Conservation (phyloP, 2,113 vertebrate genomes). For the Apistogramma diplotaenia region DNA sequence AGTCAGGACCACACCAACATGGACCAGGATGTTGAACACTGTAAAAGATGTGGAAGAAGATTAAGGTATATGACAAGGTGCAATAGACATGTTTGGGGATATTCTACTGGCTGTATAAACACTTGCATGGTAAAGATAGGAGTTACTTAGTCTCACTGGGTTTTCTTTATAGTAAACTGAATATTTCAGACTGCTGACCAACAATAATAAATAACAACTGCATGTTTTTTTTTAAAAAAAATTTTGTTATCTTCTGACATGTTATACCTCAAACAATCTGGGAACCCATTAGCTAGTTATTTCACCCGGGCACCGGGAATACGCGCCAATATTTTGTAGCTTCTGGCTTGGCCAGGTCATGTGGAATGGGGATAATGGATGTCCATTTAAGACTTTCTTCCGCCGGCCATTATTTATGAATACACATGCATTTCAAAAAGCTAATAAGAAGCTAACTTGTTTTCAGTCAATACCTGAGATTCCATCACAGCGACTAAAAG, state of each 20-base stretch:
- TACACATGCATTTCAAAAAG: not conserved
- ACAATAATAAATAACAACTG: not conserved
- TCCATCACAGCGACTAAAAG: not conserved
- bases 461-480: not conserved
- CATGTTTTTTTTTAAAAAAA: not conserved
- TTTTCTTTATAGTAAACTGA: too few species aligned
- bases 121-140: too few species aligned
- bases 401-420: not conserved
- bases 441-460: not conserved
- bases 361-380: not conserved
- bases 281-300: not conserved
- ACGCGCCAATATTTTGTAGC: not conserved
- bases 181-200: not conserved
- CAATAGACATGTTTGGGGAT: not conserved
- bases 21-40: conserved; percentile 98
- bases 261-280: not conserved
- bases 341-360: not conserved
- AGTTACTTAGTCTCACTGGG: too few species aligned
- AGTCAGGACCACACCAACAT: conserved; percentile 93
- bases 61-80: not conserved
- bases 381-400: not conserved
- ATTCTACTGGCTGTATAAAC: not conserved
- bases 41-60: conserved; percentile 18
- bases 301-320: not conserved
- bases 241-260: not conserved